phyloP scores from a whole-genome alignment of 2,113 vertebrate species.

The Brienomyrus longianalis region DNA sequence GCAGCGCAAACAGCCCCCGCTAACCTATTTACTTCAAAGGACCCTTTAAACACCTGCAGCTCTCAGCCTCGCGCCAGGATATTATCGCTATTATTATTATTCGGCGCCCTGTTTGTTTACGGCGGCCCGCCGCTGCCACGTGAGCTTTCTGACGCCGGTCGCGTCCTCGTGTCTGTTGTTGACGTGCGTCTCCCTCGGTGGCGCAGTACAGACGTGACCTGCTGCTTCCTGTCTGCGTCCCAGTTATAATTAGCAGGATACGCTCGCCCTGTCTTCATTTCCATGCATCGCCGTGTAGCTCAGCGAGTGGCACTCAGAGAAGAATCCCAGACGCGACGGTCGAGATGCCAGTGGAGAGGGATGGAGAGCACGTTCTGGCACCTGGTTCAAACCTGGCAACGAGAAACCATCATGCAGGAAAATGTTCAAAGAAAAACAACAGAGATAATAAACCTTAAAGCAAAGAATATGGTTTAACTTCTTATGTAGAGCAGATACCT shows the following conservation, averaged over 20 bases:
- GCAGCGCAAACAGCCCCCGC: neutral
- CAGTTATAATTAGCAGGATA: slow-evolving; percentile 38
- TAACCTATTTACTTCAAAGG: neutral
- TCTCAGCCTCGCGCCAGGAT: neutral
- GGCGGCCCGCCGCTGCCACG: neutral
- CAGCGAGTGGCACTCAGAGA: neutral
- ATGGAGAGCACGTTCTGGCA: neutral
- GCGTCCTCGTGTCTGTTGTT: slow-evolving; percentile 34
- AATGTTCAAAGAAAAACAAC: neutral
- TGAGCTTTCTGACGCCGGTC: slow-evolving; percentile 25
- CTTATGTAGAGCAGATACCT: neutral
- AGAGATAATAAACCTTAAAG: neutral
- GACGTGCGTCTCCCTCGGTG: slow-evolving; percentile 28
- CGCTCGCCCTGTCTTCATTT: slow-evolving; percentile 20
- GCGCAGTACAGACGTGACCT: slow-evolving; percentile 26
- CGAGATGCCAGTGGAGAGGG: neutral
- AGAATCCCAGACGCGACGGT: neutral
- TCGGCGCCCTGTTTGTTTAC: slow-evolving; percentile 20
- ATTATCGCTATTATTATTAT: slow-evolving; percentile 16
- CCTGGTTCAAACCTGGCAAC: neutral
- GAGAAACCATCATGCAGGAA: neutral
- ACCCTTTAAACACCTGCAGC: neutral
- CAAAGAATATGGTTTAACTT: neutral
- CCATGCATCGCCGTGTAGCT: slow-evolving; percentile 1
- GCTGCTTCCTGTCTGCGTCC: slow-evolving; percentile 34